A percentile compares a stretch with the other conserved stretches of the same genome.
Conservation (phyloP, 2,113 vertebrate genomes). For the Datnioides undecimradiatus region DNA sequence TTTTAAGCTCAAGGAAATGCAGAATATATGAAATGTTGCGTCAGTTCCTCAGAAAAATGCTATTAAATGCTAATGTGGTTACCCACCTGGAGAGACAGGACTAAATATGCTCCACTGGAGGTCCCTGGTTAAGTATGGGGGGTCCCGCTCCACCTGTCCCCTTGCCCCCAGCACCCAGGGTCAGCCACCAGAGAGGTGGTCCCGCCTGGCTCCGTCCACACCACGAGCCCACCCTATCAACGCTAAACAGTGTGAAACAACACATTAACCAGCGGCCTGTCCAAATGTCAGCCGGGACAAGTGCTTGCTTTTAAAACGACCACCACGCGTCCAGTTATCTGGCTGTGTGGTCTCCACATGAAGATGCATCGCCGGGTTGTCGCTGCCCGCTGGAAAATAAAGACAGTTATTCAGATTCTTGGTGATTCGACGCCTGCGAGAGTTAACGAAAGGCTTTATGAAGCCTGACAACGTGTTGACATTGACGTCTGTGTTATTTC, state of each 20-base stretch:
- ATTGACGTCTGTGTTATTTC: slow-evolving; percentile 2
- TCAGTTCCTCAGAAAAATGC: not conserved
- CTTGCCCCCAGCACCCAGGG: slow-evolving; percentile 66
- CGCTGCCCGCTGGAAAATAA: not conserved
- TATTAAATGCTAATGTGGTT: not conserved
- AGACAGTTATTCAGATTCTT: not conserved
- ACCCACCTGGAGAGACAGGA: slow-evolving; percentile 21
- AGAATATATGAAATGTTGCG: not conserved
- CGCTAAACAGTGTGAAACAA: slow-evolving; percentile 84
- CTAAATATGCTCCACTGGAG: slow-evolving; percentile 58
- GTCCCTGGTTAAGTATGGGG: slow-evolving; percentile 69
- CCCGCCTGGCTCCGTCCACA: slow-evolving; percentile 65
- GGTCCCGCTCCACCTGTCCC: slow-evolving; percentile 80
- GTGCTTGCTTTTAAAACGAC: slow-evolving; percentile 69
- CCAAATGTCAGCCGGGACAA: slow-evolving; percentile 78
- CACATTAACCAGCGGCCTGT: slow-evolving; percentile 77
- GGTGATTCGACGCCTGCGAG: not conserved
- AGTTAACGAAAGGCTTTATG: slow-evolving; percentile 2
- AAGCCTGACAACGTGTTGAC: slow-evolving; percentile 13
- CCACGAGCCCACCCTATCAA: slow-evolving; percentile 67
- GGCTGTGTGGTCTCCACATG: slow-evolving; percentile 73
- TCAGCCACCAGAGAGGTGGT: slow-evolving; percentile 77
- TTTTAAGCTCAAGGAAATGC: not conserved
- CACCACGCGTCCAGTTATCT: slow-evolving; percentile 52
- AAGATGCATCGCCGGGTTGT: slow-evolving; percentile 14